Percentiles rank a stretch among this genome's conserved stretches.
These are phyloP conservation scores for Eristalinus aeneus DNA, from an alignment of 2,888 invertebrate genomes.

Conservation along the genomic window DNA sequence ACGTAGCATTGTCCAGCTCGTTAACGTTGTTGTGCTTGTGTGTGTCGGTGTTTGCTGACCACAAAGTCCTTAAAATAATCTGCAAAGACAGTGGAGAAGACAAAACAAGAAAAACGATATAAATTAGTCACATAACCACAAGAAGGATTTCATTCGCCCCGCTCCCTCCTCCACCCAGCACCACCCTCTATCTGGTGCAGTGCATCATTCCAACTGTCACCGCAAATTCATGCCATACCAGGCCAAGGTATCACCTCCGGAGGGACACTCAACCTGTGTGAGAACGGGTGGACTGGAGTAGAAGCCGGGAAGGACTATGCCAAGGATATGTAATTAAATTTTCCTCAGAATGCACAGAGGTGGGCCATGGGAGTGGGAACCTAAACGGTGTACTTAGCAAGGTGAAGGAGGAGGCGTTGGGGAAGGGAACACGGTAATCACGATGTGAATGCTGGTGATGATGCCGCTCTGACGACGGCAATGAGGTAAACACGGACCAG, in stretches of 20 bases:
- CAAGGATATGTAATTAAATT: slow-evolving; percentile 70
- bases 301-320: background rate
- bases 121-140: slow-evolving; percentile 66
- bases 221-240: slow-evolving; percentile 59
- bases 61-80: slow-evolving; percentile 52
- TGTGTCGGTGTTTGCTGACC: slow-evolving; percentile 24
- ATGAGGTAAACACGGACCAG: slow-evolving; percentile 54
- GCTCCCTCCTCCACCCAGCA: background rate
- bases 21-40: background rate
- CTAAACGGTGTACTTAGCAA: slow-evolving; percentile 50
- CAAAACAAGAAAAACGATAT: slow-evolving; percentile 47
- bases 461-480: slow-evolving; percentile 1
- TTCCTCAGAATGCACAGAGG: slow-evolving; percentile 52
- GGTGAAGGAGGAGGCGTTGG: background rate
- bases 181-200: background rate
- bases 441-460: slow-evolving; percentile 7
- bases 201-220: slow-evolving; percentile 19
- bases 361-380: slow-evolving; percentile 25
- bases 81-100: slow-evolving; percentile 34
- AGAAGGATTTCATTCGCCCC: slow-evolving; percentile 22
- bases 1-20: slow-evolving; percentile 60
- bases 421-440: slow-evolving; percentile 58
- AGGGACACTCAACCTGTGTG: background rate
- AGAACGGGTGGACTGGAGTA: background rate
- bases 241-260: background rate